Percentiles rank a stretch among this genome's conserved stretches.
phyloP scores from a whole-genome alignment of 2,113 vertebrate genomes.

The Thermophis baileyi region DNA sequence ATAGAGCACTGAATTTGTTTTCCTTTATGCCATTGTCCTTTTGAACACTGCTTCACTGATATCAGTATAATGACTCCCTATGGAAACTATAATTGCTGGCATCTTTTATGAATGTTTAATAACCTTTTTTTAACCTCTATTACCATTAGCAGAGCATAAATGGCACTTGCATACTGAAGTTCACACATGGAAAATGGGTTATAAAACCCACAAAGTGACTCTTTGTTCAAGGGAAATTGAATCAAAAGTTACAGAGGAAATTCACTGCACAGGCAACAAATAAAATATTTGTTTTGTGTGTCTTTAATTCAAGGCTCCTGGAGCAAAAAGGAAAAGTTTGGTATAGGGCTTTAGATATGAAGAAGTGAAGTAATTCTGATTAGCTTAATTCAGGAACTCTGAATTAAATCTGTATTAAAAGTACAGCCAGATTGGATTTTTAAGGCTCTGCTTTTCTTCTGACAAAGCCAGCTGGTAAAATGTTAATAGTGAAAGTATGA shows the following conservation, averaged over 20 bases:
- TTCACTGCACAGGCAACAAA: conserved; percentile 31
- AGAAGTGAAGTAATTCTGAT: conserved; percentile 16
- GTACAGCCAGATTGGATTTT: not conserved
- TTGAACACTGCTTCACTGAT: conserved; percentile 32
- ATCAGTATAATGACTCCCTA: conserved; percentile 21
- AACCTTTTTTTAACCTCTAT: conserved; percentile 34
- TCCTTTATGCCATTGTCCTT: not conserved
- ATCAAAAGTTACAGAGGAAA: conserved; percentile 27
- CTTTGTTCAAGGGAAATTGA: conserved; percentile 33
- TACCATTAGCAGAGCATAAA: conserved; percentile 10
- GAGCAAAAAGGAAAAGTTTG: not conserved
- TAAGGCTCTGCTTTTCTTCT: not conserved
- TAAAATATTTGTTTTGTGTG: conserved; percentile 29
- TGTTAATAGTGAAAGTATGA: conserved; percentile 2
- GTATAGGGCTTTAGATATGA: not conserved
- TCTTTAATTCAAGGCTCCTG: not conserved
- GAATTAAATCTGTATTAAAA: conserved; percentile 6
- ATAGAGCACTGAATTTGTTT: not conserved
- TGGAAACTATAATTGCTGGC: conserved; percentile 30
- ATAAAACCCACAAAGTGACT: conserved; percentile 51
- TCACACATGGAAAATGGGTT: conserved; percentile 41
- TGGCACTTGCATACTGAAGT: conserved; percentile 35
- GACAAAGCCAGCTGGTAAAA: not conserved
- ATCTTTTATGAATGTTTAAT: conserved; percentile 32
- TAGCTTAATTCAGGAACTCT: not conserved